A percentile compares a stretch with the other conserved stretches of the same genome.
Evolutionary conservation across 2,797 vertebrate species (phyloP).

Genomic region (Lycodopsis pacificus): DNA sequence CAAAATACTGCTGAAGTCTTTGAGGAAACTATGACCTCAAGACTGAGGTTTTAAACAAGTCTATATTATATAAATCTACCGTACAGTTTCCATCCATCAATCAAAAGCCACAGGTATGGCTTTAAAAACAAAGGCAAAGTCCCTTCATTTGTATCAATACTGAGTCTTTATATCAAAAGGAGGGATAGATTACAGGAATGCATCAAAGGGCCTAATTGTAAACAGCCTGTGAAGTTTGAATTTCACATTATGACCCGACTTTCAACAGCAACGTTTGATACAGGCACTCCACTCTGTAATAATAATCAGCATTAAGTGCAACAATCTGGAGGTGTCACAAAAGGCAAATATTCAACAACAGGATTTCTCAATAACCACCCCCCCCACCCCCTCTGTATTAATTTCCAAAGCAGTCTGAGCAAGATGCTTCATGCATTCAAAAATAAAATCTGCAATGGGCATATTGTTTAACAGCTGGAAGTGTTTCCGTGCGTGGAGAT

Average conservation of each 20-base stretch:
- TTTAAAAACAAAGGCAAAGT: conserved; percentile 66
- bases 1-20: conserved; percentile 55
- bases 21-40: conserved; percentile 61
- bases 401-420: conserved; percentile 42
- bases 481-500: conserved; percentile 75
- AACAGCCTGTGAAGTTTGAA: conserved; percentile 65
- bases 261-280: conserved; percentile 56
- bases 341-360: conserved; percentile 63
- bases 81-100: conserved; percentile 72
- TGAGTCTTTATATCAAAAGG: conserved; percentile 65
- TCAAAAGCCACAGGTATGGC: conserved; percentile 75
- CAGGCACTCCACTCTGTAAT: conserved; percentile 55
- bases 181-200: conserved; percentile 69
- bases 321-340: conserved; percentile 71
- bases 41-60: conserved; percentile 75
- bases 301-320: conserved; percentile 65
- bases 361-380: conserved; percentile 40
- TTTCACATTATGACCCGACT: conserved; percentile 61
- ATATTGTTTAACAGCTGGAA: conserved; percentile 81
- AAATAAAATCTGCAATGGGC: conserved; percentile 59
- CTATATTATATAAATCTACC: conserved; percentile 69
- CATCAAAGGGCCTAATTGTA: conserved; percentile 72
- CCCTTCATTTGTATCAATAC: conserved; percentile 68
- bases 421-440: conserved; percentile 35
- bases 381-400: not conserved